These are phyloP conservation scores for Pardalotus punctatus DNA, from an alignment of 2,113 vertebrate species.

Conservation along the genomic window DNA sequence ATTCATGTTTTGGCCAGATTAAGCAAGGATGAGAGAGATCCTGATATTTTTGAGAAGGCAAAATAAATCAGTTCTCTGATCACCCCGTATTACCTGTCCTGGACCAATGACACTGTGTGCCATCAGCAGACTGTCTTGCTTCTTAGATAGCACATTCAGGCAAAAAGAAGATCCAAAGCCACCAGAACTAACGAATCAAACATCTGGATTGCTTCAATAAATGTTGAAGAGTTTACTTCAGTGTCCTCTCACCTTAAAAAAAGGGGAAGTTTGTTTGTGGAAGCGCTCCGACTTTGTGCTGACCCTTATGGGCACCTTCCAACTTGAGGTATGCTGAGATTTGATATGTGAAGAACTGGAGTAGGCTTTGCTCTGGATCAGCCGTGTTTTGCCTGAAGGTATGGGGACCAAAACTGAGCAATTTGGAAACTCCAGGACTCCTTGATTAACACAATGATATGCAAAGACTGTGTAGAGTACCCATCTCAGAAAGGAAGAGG, in stretches of 20 bases:
- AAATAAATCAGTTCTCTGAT: not conserved
- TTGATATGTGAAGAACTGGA: not conserved
- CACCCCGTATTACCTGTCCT: not conserved
- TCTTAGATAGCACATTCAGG: not conserved
- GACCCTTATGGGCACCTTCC: not conserved
- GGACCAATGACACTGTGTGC: not conserved
- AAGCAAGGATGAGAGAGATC: not conserved
- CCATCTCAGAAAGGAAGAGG: not conserved
- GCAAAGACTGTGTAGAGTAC: not conserved
- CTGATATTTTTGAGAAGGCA: not conserved
- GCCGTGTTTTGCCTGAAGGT: not conserved
- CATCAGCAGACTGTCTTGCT: not conserved
- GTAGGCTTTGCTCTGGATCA: not conserved
- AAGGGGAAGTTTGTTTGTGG: not conserved
- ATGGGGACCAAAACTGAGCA: not conserved
- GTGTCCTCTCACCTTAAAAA: not conserved
- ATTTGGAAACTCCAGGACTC: not conserved
- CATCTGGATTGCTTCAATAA: not conserved
- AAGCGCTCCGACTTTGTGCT: not conserved
- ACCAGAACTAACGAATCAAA: not conserved
- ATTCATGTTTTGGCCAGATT: not conserved
- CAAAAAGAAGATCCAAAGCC: not conserved
- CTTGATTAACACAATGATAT: not conserved
- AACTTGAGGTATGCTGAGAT: not conserved
- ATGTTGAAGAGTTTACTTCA: not conserved